phyloP scores from a whole-genome alignment of 2,797 vertebrate species.

The Gastrophryne carolinensis region DNA sequence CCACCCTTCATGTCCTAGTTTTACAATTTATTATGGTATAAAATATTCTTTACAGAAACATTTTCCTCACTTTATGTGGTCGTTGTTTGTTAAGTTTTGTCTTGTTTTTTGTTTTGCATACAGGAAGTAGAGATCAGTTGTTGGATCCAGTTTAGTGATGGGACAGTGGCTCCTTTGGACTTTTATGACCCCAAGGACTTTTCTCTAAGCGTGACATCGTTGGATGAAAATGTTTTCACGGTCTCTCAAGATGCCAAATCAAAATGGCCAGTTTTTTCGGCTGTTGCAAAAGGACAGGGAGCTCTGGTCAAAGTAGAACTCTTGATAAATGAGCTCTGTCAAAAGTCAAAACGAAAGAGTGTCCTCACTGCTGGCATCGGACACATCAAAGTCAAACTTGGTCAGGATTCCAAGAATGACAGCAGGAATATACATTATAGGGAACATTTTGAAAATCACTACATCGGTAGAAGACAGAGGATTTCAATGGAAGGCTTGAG shows the following conservation, averaged over 20 bases:
- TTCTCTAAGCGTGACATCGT: constrained; percentile 76
- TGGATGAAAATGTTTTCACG: constrained; percentile 84
- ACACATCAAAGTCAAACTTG: constrained; percentile 81
- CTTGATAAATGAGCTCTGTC: constrained; percentile 85
- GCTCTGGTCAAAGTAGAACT: constrained; percentile 81
- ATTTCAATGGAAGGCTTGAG: constrained; percentile 53
- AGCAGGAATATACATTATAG: constrained; percentile 64
- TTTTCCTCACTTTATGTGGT: constrained; percentile 30
- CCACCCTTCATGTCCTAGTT: constrained; percentile 38
- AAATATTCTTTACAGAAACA: constrained; percentile 23
- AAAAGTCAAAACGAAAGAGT: constrained; percentile 89
- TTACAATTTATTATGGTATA: constrained; percentile 8
- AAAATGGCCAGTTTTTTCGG: constrained; percentile 72
- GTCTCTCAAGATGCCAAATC: constrained; percentile 72
- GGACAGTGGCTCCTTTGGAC: constrained; percentile 84
- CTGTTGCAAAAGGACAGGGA: constrained; percentile 83
- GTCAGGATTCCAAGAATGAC: constrained; percentile 63
- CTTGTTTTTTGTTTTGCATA: constrained; percentile 17
- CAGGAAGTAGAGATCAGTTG: constrained; percentile 88
- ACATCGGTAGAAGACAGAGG: constrained; percentile 55
- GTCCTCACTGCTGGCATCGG: constrained; percentile 80
- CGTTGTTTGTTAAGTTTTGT: background rate
- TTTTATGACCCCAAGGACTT: constrained; percentile 83
- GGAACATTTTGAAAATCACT: constrained; percentile 51
- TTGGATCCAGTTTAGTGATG: constrained; percentile 93